Base-by-base conservation (phyloP, 2,888 invertebrate genomes). In the Cephonodes hylas region DNA sequence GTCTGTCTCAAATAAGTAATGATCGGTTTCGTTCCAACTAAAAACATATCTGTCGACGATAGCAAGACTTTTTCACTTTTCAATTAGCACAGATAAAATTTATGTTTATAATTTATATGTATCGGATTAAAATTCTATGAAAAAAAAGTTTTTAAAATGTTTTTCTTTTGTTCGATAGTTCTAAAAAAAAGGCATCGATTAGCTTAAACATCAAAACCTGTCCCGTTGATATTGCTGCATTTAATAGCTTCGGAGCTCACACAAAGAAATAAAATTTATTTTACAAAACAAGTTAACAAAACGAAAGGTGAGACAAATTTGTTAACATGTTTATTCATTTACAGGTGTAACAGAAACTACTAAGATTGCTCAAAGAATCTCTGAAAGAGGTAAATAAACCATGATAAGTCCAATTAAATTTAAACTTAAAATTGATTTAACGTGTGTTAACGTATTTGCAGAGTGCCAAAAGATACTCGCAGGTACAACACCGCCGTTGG, bases 391-490 rank as follows among this genome's bases (percentile, higher is more conserved):
- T 88, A 64, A 71, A 66, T 63, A 31, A 42, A 34, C 13, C 25
- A 4, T 3, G 13, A 20, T 48, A 23, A 15, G n/a, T 27, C 27
- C 22, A 31, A 18, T 23, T 38, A 23, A 23, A 45, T 15, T 1
- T 34, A 13, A 20, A 6, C 13, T n/a, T n/a, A 25, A 20, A 42
- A 2, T 42, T 25, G 20, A 20, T 6, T 46, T 8, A 6, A 56
- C 10, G 1, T 31, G 13, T 22, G 4, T 18, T 65, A 31, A 44
- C 22, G 48, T 59, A 6, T 61, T 61, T 79, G 62, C 84, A 92
- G 92, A 89, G 83, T 93, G 92, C 71, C 70, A 82, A 58, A 85
- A 88, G 71, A 86, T 90, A 42, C 70, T 70, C 1, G 68, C 74
- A 0, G 64, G 68, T 4, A 79, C 68, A n/a, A 71, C 83, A 63